Base-by-base conservation (phyloP, 2,888 invertebrate species). In the Trachelus stipa region DNA sequence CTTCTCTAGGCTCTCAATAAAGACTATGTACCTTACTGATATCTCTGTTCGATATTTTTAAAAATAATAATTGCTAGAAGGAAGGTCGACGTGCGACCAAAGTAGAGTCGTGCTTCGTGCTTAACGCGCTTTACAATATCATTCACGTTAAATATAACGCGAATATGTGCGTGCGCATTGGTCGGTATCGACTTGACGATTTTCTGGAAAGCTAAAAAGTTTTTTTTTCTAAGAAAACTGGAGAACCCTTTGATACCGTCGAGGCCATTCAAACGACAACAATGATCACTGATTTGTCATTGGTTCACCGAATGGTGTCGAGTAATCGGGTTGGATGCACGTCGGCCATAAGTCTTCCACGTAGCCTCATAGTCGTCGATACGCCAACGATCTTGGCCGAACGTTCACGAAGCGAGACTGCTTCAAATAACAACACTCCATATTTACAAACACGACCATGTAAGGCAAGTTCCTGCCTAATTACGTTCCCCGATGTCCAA, bases 401-500 rank as follows among this genome's bases (percentile, higher is more conserved):
- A 87, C 83, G 74, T 79, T 77, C 82, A 81, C 89, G 88, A 88
- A 86, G 78, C 76, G 40, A 74, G 35, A 68, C 74, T 71, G 78
- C 77, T 77, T 80, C 76, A 76, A 82, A 79, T 79, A 86, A 85
- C 86, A 86, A 85, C 85, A 82, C 81, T 81, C 82, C 79, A 82
- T 90, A 90, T 90, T 90, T 90, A 90, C 89, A 90, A 90, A 90
- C 89, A 90, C 87, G 83, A 83, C 88, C 89, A 87, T 88, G 86
- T 87, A 87, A 84, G 88, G 87, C 86, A 81, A 85, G 86, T 85
- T 84, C 83, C 84, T 84, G 83, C 82, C 85, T 87, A 86, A 87
- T 88, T 87, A 85, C 81, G 83, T 82, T 77, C 76, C 34, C 56
- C 23, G 56, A 73, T 77, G 73, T 37, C 33, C 75, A 33, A 33